Base-by-base conservation (phyloP, 2,797 vertebrate species). In the Lophotriccus pileatus region DNA sequence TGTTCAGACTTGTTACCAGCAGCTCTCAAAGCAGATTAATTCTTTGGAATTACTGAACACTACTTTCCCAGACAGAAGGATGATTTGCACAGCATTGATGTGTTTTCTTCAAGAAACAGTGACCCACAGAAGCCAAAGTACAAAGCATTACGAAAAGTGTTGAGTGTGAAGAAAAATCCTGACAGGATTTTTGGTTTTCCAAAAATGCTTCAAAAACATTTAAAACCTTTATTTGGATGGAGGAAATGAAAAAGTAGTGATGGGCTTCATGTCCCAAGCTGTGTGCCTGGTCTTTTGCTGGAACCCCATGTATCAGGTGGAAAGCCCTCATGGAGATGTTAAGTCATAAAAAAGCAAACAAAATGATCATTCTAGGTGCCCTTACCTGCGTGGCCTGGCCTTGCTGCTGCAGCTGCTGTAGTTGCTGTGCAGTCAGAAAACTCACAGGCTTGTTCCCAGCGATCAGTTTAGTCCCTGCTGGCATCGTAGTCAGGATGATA, bases 341-440 rank as follows among this genome's bases (percentile, higher is more conserved):
- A 36, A 44, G 8, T 50, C 41, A 47, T n/a, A 46, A 73, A 80
- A 72, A 81, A 70, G 7, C 16, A 52, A 74, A 9, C 1, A 8
- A 37, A 55, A 39, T 6, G 11, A 79, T 28, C 5, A 23, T 30
- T 67, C 44, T 19, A 12, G 5, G 19, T 14, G 69, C 22, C 7
- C 79, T 95, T 90, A 99, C 99, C 98, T 99, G 99, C 0, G 99
- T 99, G 86, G 99, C 98, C 95, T 99, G 99, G 53, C 99, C 99
- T 94, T 99, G 99, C 77, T 99, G 99, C 97, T 99, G 99, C n/a
- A 99, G 98, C 98, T 99, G 99, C 95, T 99, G 99, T 28, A 99
- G 97, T 93, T 99, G 99, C 87, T 99, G 99, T 4, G 99, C 99
- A 2, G 99, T 99, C 81, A 99, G 99, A 74, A 99, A 99, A 95